Conservation (phyloP, 2,797 vertebrate genomes). For the Esox masquinongy region DNA sequence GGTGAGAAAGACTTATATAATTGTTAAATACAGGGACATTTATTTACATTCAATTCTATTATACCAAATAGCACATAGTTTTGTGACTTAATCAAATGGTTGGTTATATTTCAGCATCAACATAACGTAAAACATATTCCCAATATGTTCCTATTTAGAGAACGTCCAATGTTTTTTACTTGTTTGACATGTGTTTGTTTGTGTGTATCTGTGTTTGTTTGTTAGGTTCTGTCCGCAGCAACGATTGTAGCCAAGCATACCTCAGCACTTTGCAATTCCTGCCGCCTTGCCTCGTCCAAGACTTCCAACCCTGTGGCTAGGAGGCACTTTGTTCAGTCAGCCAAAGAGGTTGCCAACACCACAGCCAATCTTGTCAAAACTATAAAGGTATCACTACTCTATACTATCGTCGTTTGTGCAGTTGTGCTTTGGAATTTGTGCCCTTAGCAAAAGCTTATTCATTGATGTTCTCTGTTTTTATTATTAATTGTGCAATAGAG, state of each 20-base stretch:
- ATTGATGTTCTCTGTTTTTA: neutral
- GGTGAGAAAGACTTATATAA: conserved; percentile 69
- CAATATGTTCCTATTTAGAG: neutral
- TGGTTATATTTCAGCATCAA: conserved; percentile 33
- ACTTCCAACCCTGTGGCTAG: conserved; percentile 95
- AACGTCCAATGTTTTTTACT: neutral
- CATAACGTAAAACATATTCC: conserved; percentile 9
- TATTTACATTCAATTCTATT: conserved; percentile 2
- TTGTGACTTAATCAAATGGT: conserved; percentile 25
- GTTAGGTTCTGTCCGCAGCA: conserved; percentile 92
- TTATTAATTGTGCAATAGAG: neutral
- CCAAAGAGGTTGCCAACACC: conserved; percentile 99
- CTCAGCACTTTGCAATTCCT: conserved; percentile 95
- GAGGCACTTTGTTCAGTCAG: conserved; percentile 98
- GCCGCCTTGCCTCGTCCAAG: conserved; percentile 95
- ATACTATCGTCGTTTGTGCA: neutral
- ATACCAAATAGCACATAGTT: conserved; percentile 10
- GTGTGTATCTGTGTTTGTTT: conserved; percentile 23
- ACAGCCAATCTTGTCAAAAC: conserved; percentile 99
- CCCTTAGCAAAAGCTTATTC: neutral
- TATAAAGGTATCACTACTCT: conserved; percentile 86
- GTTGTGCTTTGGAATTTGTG: conserved; percentile 11
- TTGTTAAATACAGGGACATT: conserved; percentile 4
- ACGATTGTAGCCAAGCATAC: conserved; percentile 99
- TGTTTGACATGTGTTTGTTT: conserved; percentile 4